A percentile compares a stretch with the other conserved stretches of the same genome.
phyloP scores from a whole-genome alignment of 2,888 invertebrate species.

The Prenolepis imparis region DNA sequence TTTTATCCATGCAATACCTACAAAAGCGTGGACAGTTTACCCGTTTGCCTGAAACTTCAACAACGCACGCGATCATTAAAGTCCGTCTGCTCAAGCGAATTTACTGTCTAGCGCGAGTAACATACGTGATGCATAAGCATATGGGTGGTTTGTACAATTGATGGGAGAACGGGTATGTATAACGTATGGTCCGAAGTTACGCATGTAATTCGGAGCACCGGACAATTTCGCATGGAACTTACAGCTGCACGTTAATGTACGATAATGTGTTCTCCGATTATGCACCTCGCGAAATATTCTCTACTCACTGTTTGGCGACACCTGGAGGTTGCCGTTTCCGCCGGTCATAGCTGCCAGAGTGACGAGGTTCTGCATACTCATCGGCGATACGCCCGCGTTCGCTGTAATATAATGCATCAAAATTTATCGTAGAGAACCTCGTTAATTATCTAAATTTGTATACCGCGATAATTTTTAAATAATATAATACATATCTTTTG shows the following conservation, averaged over 20 bases:
- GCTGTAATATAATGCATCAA: slow-evolving; percentile 76
- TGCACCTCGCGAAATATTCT: slow-evolving; percentile 46
- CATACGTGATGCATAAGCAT: slow-evolving; percentile 50
- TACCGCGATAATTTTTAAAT: not conserved
- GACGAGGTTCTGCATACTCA: slow-evolving; percentile 96
- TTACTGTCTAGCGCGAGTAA: slow-evolving; percentile 34
- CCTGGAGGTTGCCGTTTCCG: slow-evolving; percentile 86
- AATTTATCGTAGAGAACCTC: slow-evolving; percentile 8
- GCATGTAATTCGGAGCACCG: slow-evolving; percentile 37
- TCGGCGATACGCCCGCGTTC: slow-evolving; percentile 88
- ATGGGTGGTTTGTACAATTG: slow-evolving; percentile 43
- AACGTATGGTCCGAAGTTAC: slow-evolving; percentile 19
- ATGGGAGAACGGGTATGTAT: slow-evolving; percentile 19
- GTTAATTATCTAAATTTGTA: not conserved
- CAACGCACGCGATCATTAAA: slow-evolving; percentile 59
- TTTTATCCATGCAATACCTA: slow-evolving; percentile 52
- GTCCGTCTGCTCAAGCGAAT: slow-evolving; percentile 49
- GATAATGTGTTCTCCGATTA: slow-evolving; percentile 52
- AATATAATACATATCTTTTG: slow-evolving; percentile 13
- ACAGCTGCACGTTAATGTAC: slow-evolving; percentile 32
- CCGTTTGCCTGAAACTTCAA: slow-evolving; percentile 52
- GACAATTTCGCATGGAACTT: slow-evolving; percentile 30
- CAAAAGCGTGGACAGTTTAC: slow-evolving; percentile 50
- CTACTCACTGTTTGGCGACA: slow-evolving; percentile 87
- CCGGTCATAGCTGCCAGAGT: slow-evolving; percentile 94